Evolutionary conservation across 1,140 invertebrate species (phyloP), one percentile per base, ranked within the genome.

Genomic region (Helicoverpa armigera): DNA sequence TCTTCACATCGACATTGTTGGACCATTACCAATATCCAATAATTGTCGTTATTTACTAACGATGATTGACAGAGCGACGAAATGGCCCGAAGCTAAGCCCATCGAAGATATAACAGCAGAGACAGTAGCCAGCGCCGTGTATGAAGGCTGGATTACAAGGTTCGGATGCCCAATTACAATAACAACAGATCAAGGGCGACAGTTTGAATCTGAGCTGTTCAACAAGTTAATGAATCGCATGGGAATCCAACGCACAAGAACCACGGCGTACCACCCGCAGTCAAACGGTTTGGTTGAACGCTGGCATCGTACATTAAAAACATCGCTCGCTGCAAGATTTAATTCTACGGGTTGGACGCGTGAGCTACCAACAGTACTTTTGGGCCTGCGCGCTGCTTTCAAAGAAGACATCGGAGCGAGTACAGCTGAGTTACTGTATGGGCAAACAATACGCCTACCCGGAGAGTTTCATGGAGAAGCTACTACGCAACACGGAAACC

Each of bases 11-110:
- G 58, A 60, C 58, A 10, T 60, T 10, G 23, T 60, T 3, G 58
- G 58, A 2, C 58, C 58, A 11, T 60, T 60, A 29, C 58, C 58
- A 16, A 60, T 18, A n/a, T 60, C 58, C 13, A 60, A 29, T 10
- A 60, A 16, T 60, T 60, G 14, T 53, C 51, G 51, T 9, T 80
- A 74, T 50, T 43, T 51, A 4, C 5, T 80, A 2, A 80, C 70
- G 7, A 75, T 75, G 60, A 75, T 75, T n/a, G 95, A 96, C 76
- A 61, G 91, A 50, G 95, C 87, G 73, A 94, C 95, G 2, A 80
- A 91, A 29, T 96, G 92, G 93, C 94, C 91, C 0, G 95, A 95
- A 86, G 91, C 92, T 4, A 79, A 92, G 11, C 94, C 94, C 3
- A 60, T 95, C 0, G n/a, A 79, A n/a, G 89, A 95, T 56, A 93